phyloP scores from a whole-genome alignment of 1,140 invertebrate species.

The Drosophila lacteicornis region DNA sequence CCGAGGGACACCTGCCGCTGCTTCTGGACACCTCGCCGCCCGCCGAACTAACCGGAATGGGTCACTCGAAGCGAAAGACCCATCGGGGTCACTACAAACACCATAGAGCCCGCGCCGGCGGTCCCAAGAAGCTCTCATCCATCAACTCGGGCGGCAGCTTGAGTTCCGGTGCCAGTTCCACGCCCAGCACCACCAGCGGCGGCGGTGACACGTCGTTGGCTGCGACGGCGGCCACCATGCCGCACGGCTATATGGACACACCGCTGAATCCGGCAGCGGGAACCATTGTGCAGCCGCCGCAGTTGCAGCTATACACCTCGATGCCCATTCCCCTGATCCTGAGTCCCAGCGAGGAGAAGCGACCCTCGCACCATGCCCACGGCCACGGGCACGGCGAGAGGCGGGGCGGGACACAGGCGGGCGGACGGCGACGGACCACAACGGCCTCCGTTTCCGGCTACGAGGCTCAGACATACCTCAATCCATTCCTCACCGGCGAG shows the following conservation, averaged over 20 bases:
- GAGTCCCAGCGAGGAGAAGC: slow-evolving; percentile 79
- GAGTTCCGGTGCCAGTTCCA: slow-evolving; percentile 21
- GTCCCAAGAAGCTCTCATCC: slow-evolving; percentile 42
- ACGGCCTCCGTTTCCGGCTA: slow-evolving; percentile 75
- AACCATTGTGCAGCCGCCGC: slow-evolving; percentile 69
- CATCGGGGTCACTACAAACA: slow-evolving; percentile 81
- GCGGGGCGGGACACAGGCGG: slow-evolving; percentile 44
- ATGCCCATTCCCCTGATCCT: slow-evolving; percentile 81
- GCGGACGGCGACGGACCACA: slow-evolving; percentile 63
- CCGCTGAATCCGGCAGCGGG: slow-evolving; percentile 70
- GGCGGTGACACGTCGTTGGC: slow-evolving; percentile 25
- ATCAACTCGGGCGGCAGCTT: not conserved
- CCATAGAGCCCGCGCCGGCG: slow-evolving; percentile 51
- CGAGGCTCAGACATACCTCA: slow-evolving; percentile 80
- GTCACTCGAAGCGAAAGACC: slow-evolving; percentile 64
- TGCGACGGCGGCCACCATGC: slow-evolving; percentile 39
- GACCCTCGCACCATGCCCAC: slow-evolving; percentile 63
- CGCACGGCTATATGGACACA: slow-evolving; percentile 72
- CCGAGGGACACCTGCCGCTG: slow-evolving; percentile 50
- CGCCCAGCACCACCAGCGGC: slow-evolving; percentile 26
- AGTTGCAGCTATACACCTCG: slow-evolving; percentile 73
- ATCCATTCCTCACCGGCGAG: slow-evolving; percentile 80
- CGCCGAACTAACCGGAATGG: slow-evolving; percentile 35
- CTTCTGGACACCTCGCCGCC: slow-evolving; percentile 68
- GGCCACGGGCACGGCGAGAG: slow-evolving; percentile 66